Percentiles rank a stretch among this genome's conserved stretches.
Conservation (phyloP, 2,888 invertebrate species). For the Beris morrisii region DNA sequence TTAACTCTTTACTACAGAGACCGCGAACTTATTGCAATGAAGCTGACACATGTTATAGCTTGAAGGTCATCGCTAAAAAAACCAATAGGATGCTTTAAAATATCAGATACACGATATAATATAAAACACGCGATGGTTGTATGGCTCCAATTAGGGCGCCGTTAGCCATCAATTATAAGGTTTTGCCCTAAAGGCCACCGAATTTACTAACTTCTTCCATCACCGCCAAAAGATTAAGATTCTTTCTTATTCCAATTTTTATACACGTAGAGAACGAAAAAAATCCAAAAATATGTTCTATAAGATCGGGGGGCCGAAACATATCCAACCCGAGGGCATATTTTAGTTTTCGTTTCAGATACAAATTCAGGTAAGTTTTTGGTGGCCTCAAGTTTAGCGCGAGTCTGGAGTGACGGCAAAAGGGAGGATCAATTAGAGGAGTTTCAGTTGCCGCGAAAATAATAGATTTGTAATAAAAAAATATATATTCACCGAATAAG, state of each 20-base stretch:
- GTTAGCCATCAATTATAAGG: conserved; percentile 38
- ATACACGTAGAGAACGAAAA: too few species aligned
- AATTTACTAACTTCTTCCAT: conserved; percentile 36
- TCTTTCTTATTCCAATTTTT: too few species aligned
- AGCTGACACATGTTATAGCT: too few species aligned
- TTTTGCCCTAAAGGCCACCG: conserved; percentile 43
- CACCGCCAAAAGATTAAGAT: conserved; percentile 2
- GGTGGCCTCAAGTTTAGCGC: conserved; percentile 25
- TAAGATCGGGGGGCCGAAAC: conserved; percentile 5
- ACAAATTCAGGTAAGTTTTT: conserved; percentile 14
- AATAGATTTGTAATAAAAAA: conserved; percentile 14
- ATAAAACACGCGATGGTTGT: conserved; percentile 28
- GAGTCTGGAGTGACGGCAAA: conserved; percentile 27
- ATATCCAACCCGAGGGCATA: conserved; percentile 12
- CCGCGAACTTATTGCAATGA: too few species aligned
- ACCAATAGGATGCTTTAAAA: too few species aligned
- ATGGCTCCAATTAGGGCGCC: conserved; percentile 35
- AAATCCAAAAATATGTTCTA: conserved; percentile 16
- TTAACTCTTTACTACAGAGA: too few species aligned
- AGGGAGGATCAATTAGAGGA: conserved; percentile 26
- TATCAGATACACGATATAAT: neutral
- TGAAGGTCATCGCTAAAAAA: too few species aligned
- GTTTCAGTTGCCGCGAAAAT: conserved; percentile 15
- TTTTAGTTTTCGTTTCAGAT: conserved; percentile 11
- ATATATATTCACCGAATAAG: neutral